These are phyloP conservation scores for Crotalus tigris DNA, from an alignment of 2,113 vertebrate species.

Conservation along the genomic window DNA sequence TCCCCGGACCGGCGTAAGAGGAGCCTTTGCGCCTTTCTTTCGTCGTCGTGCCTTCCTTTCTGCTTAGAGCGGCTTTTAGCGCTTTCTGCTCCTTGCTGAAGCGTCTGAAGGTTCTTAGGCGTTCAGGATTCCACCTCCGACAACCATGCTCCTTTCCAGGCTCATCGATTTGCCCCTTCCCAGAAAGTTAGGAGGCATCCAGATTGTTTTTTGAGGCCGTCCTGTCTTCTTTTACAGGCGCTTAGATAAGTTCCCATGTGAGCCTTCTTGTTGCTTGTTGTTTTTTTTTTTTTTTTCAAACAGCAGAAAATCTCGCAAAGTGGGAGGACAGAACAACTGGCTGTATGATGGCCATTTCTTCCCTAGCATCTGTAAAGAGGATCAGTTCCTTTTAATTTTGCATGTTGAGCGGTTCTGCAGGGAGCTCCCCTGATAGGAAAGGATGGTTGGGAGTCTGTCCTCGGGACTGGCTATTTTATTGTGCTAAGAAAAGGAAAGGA, in stretches of 20 bases:
- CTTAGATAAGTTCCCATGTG: background rate
- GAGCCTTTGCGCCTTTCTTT: background rate
- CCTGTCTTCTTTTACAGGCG: background rate
- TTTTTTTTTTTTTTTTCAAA: background rate
- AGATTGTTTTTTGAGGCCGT: background rate
- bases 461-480: background rate
- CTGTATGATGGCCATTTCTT: background rate
- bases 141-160: background rate
- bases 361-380: background rate
- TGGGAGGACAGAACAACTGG: background rate
- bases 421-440: background rate
- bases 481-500: background rate
- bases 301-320: background rate
- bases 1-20: no score
- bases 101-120: background rate
- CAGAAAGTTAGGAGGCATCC: background rate
- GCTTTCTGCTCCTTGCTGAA: no score
- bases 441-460: rapidly evolving
- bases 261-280: background rate
- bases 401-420: background rate
- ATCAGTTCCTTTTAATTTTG: background rate
- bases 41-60: background rate
- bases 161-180: background rate
- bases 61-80: background rate
- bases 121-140: background rate